Evolutionary conservation across 2,113 vertebrate genomes (phyloP).

Genomic region (Barnardius zonarius): DNA sequence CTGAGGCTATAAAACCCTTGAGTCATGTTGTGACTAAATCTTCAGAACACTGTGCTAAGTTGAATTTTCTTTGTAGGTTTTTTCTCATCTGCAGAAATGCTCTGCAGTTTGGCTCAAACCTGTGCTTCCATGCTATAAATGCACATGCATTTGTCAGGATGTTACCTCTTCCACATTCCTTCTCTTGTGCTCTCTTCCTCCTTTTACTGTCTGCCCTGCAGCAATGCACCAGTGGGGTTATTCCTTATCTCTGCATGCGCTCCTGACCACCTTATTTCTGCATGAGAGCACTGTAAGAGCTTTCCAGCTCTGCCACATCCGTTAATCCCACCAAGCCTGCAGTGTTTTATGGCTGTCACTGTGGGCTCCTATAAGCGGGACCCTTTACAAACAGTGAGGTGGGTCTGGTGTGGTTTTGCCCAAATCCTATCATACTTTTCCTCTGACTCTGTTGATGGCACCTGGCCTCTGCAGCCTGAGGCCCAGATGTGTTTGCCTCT

Average conservation of each 20-base stretch:
- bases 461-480: neutral
- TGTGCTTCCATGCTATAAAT: neutral
- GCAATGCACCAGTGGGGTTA: neutral
- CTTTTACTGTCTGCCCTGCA: neutral
- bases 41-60: neutral
- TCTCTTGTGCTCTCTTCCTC: neutral
- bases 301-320: neutral
- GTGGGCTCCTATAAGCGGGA: neutral
- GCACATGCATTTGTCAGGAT: neutral
- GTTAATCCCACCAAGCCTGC: neutral
- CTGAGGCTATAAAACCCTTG: neutral
- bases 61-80: neutral
- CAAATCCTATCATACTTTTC: neutral
- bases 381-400: neutral
- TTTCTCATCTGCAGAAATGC: neutral
- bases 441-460: neutral
- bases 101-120: neutral
- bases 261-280: neutral
- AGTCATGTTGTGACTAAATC: neutral
- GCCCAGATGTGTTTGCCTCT: neutral
- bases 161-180: neutral
- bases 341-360: neutral
- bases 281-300: neutral
- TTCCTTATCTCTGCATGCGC: neutral
- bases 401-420: neutral